A percentile compares a stretch with the other conserved stretches of the same genome.
These are phyloP conservation scores for Brienomyrus brachyistius DNA, from an alignment of 2,113 vertebrate species.

Conservation along the genomic window DNA sequence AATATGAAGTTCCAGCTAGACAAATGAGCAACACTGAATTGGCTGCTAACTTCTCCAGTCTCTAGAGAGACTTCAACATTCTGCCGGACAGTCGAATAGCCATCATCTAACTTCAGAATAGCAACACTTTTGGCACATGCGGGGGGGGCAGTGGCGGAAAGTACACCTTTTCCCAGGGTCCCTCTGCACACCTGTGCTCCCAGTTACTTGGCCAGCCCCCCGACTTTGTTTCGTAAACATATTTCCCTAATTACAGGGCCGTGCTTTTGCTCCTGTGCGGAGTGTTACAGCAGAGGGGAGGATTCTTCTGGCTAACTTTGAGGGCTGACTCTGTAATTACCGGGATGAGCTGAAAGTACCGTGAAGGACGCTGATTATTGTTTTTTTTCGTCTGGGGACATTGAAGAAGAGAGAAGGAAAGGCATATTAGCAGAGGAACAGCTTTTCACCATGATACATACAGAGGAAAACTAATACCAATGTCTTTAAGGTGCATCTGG, in stretches of 20 bases:
- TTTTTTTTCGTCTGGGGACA: neutral
- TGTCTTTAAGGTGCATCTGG: neutral
- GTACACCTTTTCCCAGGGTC: constrained; percentile 8
- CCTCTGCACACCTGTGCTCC: constrained; percentile 17
- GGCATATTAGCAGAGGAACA: neutral
- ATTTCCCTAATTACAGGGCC: constrained; percentile 35
- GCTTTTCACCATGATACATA: neutral
- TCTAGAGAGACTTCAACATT: neutral
- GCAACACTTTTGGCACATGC: neutral
- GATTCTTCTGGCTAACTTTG: constrained; percentile 4
- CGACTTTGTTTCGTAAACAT: constrained; percentile 38
- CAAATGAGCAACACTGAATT: neutral
- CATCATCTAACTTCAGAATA: neutral
- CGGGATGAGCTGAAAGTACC: neutral
- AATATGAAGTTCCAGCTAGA: neutral
- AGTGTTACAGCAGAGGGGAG: constrained; percentile 10
- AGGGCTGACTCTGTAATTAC: constrained; percentile 29
- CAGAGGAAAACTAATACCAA: neutral
- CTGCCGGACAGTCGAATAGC: neutral
- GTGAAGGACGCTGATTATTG: neutral
- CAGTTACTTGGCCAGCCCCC: constrained; percentile 20
- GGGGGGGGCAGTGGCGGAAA: neutral
- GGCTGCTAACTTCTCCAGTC: neutral
- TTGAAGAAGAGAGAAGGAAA: neutral
- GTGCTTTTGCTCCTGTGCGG: constrained; percentile 25